Evolutionary conservation across 2,888 invertebrate species (phyloP), one percentile per base, ranked within the genome.

Genomic region (Aradus depressus): DNA sequence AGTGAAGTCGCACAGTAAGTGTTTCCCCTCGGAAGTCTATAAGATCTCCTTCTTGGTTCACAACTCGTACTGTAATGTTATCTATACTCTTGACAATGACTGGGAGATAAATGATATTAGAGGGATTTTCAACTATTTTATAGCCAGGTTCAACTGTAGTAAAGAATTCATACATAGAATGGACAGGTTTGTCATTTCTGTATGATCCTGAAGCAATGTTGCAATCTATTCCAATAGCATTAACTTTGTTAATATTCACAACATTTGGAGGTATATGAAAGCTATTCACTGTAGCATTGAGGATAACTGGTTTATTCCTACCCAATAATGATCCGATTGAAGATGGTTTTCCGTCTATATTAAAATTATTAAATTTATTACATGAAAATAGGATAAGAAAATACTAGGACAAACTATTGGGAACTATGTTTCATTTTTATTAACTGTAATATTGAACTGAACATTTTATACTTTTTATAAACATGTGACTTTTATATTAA

Each of bases 91-190:
- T 21, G 2, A 43, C 37, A 18, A n/a, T 62, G 14, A 65, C 58
- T 12, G 64, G 65, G 52, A 65, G 60, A 61, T 65, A 65, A 48
- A 65, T 62, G 5, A 64, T 58, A 60, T 63, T 63, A 48, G 45
- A 51, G 5, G 65, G 65, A n/a, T 60, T 60, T 54, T 65, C 65
- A 43, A 63, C 58, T 32, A 66, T 62, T 60, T 64, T 63, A 63
- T 62, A 66, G 5, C 66, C 66, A 16, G 64, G 62, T 18, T 59
- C 58, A 12, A 63, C 62, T 28, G 56, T 55, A 3, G 62, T 61
- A 14, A 60, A 63, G 60, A 67, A 66, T 58, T 64, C 60, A 51
- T 66, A 63, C 44, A 67, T 60, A 3, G 62, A 64, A 51, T 67
- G 65, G 3, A 60, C 59, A 21, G 53, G 60, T 38, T 55, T 56